Base-by-base conservation (phyloP, 2,888 invertebrate genomes). In the Baronia brevicornis region DNA sequence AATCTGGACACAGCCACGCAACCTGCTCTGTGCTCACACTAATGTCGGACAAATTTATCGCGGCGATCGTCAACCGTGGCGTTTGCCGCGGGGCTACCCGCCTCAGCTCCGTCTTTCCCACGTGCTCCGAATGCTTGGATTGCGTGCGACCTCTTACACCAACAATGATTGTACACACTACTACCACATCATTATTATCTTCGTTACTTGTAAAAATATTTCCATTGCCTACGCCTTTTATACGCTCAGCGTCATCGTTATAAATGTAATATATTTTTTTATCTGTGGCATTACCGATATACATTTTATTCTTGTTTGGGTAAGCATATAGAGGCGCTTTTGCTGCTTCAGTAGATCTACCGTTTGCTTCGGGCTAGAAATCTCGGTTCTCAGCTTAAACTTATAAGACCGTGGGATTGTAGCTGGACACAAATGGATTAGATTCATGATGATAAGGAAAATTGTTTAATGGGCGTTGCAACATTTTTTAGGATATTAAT, bases 111-210 rank as follows among this genome's bases (percentile, higher is more conserved):
- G 54, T 64, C 67, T 65, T 84, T 84, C 84, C 84, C 84, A 82
- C 84, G 80, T 84, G 84, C 69, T 60, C 72, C 53, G 74, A 84
- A 82, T 82, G 80, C 74, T 75, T 61, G 67, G 68, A 79, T 84
- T 77, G 82, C 84, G 80, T 84, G 84, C 65, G 74, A 77, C 75
- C 77, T 71, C 66, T 60, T 64, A 60, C 54, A 65, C 66, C 58
- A 66, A 62, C 58, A 54, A 54, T 59, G 53, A 53, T 34, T 44
- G 63, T 66, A 64, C 65, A 68, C 46, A 71, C 53, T 52, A 58
- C 54, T 47, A 47, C 43, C 39, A 55, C 61, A 49, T 57, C 55
- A 58, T 60, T 60, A 54, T 49, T 48, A 5, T 8, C 4, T 8
- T 13, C 36, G 36, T 41, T 39, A 41, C 34, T 35, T 43, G 55